Conservation (phyloP, 2,113 vertebrate genomes). For the Gracilinanus agilis region DNA sequence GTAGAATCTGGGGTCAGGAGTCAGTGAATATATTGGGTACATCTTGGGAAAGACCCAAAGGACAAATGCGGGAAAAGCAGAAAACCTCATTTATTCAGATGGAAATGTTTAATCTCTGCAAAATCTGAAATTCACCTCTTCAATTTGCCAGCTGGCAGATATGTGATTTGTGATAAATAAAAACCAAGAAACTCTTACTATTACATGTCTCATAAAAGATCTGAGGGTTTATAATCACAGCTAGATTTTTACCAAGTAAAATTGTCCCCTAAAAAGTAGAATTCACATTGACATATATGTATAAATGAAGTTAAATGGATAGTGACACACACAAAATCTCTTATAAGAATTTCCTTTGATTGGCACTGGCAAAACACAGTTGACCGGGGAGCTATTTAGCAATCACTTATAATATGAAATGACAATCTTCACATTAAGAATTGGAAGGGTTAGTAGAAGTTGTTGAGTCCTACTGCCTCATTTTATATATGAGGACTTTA, state of each 20-base stretch:
- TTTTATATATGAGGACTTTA: neutral
- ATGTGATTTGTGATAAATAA: slow-evolving; percentile 75
- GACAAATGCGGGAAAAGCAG: slow-evolving; percentile 12
- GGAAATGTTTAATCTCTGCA: slow-evolving; percentile 68
- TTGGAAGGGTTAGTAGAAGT: neutral
- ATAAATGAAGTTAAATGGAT: too few relatives aligned
- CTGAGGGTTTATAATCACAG: neutral
- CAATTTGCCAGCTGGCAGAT: slow-evolving; percentile 73
- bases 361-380: too few relatives aligned
- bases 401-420: neutral
- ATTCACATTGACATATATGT: too few relatives aligned
- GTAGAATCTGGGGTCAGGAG: neutral
- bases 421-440: neutral
- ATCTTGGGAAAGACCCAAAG: neutral
- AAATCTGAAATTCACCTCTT: slow-evolving; percentile 63
- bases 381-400: neutral
- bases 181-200: neutral
- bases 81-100: slow-evolving; percentile 54
- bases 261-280: neutral
- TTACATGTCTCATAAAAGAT: neutral
- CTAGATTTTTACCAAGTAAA: neutral
- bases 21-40: slow-evolving; percentile 32
- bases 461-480: neutral
- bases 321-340: too few relatives aligned
- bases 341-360: too few relatives aligned